phyloP scores from a whole-genome alignment of 2,797 vertebrate genomes.

The Notamacropus eugenii region DNA sequence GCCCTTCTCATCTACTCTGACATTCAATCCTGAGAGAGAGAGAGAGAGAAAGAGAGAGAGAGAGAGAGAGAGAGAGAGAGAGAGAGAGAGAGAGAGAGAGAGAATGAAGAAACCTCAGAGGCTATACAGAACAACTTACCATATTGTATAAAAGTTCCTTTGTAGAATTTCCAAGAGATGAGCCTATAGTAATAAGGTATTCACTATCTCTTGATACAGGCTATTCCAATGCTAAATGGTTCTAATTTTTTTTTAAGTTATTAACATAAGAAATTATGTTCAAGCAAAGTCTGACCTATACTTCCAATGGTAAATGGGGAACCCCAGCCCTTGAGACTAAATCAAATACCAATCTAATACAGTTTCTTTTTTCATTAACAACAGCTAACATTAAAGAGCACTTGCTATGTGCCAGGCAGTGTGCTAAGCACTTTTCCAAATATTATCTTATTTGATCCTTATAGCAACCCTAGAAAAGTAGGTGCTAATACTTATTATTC shows the following conservation, averaged over 20 bases:
- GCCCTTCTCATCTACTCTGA: neutral
- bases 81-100: too few relatives aligned
- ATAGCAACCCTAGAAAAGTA: neutral
- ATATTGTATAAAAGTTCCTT: neutral
- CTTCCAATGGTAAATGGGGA: too few relatives aligned
- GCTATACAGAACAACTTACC: neutral
- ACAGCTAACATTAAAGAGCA: neutral
- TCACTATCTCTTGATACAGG: neutral
- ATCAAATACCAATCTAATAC: too few relatives aligned
- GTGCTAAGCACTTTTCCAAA: neutral
- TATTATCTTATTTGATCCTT: neutral
- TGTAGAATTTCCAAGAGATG: neutral
- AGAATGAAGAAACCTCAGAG: neutral
- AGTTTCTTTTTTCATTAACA: neutral
- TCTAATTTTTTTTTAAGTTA: neutral
- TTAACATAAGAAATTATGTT: neutral
- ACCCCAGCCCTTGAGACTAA: too few relatives aligned
- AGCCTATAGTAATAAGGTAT: neutral
- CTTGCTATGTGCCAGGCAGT: neutral
- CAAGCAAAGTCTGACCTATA: neutral
- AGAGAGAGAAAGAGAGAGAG: too few relatives aligned
- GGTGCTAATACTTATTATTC: neutral
- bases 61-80: too few relatives aligned
- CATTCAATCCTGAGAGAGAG: neutral
- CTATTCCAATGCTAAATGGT: neutral